Conservation (phyloP, 2,113 vertebrate species). For the Malurus alboscapulatus region DNA sequence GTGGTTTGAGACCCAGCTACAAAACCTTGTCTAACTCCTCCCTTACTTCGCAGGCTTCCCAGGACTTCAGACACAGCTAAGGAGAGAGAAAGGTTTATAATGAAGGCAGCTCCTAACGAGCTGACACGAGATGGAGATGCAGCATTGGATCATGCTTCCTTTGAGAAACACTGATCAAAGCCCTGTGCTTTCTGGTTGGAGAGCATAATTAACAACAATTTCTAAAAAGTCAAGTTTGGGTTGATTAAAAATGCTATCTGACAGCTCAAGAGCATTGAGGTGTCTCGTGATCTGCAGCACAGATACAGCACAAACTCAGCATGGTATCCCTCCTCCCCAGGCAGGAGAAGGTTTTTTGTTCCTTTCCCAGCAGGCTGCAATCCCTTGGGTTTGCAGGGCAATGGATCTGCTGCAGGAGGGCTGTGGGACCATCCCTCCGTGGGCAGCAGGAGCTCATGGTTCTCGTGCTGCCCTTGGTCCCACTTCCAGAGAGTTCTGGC, state of each 20-base stretch:
- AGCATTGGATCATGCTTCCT: background rate
- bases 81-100: rapidly evolving
- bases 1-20: background rate
- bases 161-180: slow-evolving; percentile 7
- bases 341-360: background rate
- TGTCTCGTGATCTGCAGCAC: background rate
- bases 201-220: background rate
- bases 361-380: background rate
- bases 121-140: background rate
- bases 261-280: background rate
- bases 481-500: background rate
- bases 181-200: background rate
- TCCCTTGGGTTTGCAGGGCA: background rate
- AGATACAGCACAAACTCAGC: background rate
- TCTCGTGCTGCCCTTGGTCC: background rate
- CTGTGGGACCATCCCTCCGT: background rate
- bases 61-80: background rate
- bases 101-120: background rate
- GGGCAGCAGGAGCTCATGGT: background rate
- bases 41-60: background rate
- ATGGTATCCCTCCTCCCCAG: background rate
- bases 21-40: background rate
- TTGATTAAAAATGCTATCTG: slow-evolving; percentile 1
- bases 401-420: background rate
- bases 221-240: background rate